Base-by-base conservation (phyloP, 2,797 vertebrate species). In the Tokudaia tokunoshimensis region DNA sequence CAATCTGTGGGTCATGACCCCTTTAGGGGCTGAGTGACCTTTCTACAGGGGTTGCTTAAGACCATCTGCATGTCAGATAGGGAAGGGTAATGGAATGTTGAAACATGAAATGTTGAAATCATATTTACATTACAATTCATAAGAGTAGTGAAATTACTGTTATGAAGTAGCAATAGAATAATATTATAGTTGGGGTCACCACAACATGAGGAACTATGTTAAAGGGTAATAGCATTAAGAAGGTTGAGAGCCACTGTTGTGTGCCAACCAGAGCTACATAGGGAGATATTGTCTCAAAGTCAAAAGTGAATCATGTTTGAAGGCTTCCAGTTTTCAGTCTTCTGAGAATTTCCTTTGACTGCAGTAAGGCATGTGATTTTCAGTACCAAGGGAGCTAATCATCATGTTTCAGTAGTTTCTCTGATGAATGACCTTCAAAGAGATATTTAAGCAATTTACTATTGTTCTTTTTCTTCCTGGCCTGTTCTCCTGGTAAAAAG, bases 371-470 rank as follows among this genome's bases (percentile, higher is more conserved):
- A 78, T 92, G 29, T 78, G 24, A 24, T 96, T 94, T 96, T 94
- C 34, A 88, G 83, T 81, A 67, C 57, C 52, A 90, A 82, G 61
- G 81, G 79, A 17, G n/a, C 88, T 87, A 57, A 78, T 57, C 22
- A 47, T 67, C 22, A 47, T 67, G 22, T 95, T 75, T 94, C 24
- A 74, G 52, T 87, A 91, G 41, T 95, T 85, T 57, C 63, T 86
- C 87, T 44, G 29, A 76, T 96, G 76, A 47, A 52, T 14, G 72
- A 12, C 80, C 34, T 29, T 10, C 59, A 88, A 96, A 92, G 87
- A 93, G 91, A 76, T 29, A 37, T 92, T 95, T 85, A 82, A 96
- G 78, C 6, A 34, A 89, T 93, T 95, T 91, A 89, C 96, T 96
- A 13, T 65, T 75, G 29, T 31, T 94, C 37, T 78, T 96, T 93